Conservation (phyloP, 1,140 invertebrate genomes). For the Anastrepha obliqua region DNA sequence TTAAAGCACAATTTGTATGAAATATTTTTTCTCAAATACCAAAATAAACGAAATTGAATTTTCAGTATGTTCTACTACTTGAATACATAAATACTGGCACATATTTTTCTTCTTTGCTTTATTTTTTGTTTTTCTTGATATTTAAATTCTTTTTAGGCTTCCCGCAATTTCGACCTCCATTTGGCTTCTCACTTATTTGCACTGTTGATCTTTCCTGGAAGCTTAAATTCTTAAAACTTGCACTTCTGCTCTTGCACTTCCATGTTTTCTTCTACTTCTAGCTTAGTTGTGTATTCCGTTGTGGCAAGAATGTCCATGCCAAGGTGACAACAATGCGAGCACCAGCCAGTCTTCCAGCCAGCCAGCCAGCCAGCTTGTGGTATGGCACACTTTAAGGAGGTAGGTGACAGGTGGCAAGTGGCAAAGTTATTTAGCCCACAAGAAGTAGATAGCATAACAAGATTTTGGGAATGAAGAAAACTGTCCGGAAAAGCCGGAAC, state of each 20-base stretch:
- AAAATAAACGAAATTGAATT: too few species aligned
- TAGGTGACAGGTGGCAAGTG: neutral
- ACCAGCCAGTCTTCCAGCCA: neutral
- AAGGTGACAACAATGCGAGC: neutral
- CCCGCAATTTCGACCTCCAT: neutral
- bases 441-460: neutral
- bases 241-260: neutral
- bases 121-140: neutral
- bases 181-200: conserved; percentile 24
- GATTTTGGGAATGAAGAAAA: neutral
- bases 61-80: too few species aligned
- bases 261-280: neutral
- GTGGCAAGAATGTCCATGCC: neutral
- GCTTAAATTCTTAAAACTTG: conserved; percentile 33
- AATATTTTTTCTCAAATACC: too few species aligned
- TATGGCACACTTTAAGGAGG: neutral
- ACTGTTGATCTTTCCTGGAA: neutral
- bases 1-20: too few species aligned
- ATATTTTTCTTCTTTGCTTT: too few species aligned
- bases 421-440: conserved; percentile 7
- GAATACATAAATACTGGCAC: too few species aligned
- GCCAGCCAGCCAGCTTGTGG: neutral
- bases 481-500: neutral
- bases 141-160: neutral
- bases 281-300: neutral